Base-by-base conservation (phyloP, 2,888 invertebrate species). In the Xanthostigma xanthostigma region DNA sequence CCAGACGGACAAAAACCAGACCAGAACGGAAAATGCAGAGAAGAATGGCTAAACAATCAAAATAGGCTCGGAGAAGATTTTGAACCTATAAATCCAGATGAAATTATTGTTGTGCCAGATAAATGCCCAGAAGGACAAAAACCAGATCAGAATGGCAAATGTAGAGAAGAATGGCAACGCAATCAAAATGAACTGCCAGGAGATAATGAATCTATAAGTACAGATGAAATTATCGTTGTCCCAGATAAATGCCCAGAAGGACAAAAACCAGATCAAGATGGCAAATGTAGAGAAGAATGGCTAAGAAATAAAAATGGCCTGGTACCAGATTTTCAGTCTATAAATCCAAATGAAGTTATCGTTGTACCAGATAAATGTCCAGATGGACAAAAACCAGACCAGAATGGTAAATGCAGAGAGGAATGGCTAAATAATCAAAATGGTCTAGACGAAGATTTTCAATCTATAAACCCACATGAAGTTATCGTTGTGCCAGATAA, bases 201-300 rank as follows among this genome's bases (percentile, higher is more conserved):
- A 27, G 27, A 6, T 27, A 6, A 1, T 27, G 9, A 39, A 39
- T 12, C 9, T 11, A 33, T 13, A 8, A 36, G 36, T 10, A 8
- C 36, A 34, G 12, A 12, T 10, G 39, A 17, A 12, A 11, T 37
- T 10, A 36, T 44, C 10, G 44, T 36, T 33, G 44, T 44, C 2
- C 44, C 44, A 36, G 36, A 36, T 36, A 44, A 44, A 35, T 44
- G 44, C 12, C 44, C 44, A 44, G 27, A 14, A 10, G 44, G 44
- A 10, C 17, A 33, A 13, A 33, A 39, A 39, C 27, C 40, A 17
- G 44, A 36, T 36, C 13, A 44, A 10, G 11, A 44, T 27, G 44
- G 44, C 8, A 13, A 44, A 9, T 44, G 44, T 9, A 36, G 37
- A 11, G 36, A 35, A 10, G 37, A 36, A 14, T 44, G 44, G 36